phyloP scores from a whole-genome alignment of 2,797 vertebrate species.

The Mastacembelus armatus region DNA sequence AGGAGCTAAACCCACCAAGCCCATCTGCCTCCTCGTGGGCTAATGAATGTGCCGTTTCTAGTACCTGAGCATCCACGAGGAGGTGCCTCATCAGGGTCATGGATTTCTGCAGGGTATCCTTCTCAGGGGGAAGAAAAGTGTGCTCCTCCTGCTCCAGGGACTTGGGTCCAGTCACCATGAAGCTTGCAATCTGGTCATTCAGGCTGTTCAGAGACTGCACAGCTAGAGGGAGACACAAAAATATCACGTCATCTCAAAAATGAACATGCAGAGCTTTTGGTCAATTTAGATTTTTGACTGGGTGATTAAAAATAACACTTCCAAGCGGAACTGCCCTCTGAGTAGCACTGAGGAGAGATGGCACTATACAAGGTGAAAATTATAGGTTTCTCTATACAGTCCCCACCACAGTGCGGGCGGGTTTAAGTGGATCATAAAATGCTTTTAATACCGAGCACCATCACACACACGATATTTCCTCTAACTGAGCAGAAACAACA shows the following conservation, averaged over 20 bases:
- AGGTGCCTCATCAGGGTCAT: constrained; percentile 94
- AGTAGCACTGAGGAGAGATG: neutral
- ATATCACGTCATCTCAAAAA: constrained; percentile 1
- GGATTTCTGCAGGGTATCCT: constrained; percentile 89
- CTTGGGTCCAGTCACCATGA: constrained; percentile 89
- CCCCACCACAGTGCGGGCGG: neutral
- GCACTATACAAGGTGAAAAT: neutral
- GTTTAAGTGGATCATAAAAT: constrained; percentile 26
- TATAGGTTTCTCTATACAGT: constrained; percentile 1
- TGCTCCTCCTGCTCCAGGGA: constrained; percentile 84
- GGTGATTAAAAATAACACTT: constrained; percentile 1
- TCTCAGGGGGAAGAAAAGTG: constrained; percentile 85
- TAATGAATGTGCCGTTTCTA: neutral
- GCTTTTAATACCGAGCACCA: constrained; percentile 3
- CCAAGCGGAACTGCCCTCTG: neutral
- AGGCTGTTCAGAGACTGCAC: constrained; percentile 92
- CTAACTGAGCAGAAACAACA: constrained; percentile 39
- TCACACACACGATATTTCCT: constrained; percentile 5
- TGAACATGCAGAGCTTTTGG: neutral
- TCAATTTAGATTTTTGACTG: neutral
- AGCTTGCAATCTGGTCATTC: constrained; percentile 94
- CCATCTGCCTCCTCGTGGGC: neutral
- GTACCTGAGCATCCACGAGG: constrained; percentile 93
- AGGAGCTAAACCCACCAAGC: neutral
- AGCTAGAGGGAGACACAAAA: constrained; percentile 76